A percentile compares a stretch with the other conserved stretches of the same genome.
Conservation (phyloP, 2,113 vertebrate species). For the Anas platyrhynchos region DNA sequence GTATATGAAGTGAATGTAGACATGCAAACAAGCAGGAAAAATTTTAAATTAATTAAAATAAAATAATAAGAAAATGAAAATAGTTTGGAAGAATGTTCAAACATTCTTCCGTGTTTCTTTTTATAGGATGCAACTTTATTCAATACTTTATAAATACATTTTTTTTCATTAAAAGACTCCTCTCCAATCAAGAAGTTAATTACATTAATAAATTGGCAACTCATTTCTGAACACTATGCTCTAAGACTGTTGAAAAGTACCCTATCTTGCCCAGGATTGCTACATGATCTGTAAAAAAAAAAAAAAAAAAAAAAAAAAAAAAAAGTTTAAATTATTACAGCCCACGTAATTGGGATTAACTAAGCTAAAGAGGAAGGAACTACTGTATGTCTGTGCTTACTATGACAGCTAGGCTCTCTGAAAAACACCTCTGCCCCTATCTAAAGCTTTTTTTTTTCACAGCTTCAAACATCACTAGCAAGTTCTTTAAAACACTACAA, state of each 20-base stretch:
- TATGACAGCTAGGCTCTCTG: slow-evolving; percentile 82
- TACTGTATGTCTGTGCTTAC: slow-evolving; percentile 84
- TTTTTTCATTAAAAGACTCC: neutral
- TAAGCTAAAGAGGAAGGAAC: slow-evolving; percentile 89
- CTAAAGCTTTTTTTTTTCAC: slow-evolving; percentile 69
- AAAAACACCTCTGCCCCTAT: slow-evolving; percentile 80
- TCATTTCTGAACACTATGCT: slow-evolving; percentile 72
- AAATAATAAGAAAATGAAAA: neutral
- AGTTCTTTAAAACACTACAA: slow-evolving; percentile 82
- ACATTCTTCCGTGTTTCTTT: neutral
- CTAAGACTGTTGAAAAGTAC: slow-evolving; percentile 43
- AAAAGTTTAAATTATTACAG: slow-evolving; percentile 69
- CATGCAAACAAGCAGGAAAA: neutral
- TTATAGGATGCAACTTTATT: neutral
- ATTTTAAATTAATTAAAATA: neutral
- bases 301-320: neutral
- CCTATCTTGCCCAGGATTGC: slow-evolving; percentile 47
- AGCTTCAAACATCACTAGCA: slow-evolving; percentile 79
- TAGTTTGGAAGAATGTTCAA: neutral
- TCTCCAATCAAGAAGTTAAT: slow-evolving; percentile 64
- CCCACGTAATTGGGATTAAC: slow-evolving; percentile 92
- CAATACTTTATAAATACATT: neutral
- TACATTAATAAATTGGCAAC: slow-evolving; percentile 58
- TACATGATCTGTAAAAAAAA: slow-evolving; percentile 26
- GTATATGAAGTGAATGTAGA: neutral